Evolutionary conservation across 2,888 invertebrate genomes (phyloP).

Genomic region (Cerastoderma edule): DNA sequence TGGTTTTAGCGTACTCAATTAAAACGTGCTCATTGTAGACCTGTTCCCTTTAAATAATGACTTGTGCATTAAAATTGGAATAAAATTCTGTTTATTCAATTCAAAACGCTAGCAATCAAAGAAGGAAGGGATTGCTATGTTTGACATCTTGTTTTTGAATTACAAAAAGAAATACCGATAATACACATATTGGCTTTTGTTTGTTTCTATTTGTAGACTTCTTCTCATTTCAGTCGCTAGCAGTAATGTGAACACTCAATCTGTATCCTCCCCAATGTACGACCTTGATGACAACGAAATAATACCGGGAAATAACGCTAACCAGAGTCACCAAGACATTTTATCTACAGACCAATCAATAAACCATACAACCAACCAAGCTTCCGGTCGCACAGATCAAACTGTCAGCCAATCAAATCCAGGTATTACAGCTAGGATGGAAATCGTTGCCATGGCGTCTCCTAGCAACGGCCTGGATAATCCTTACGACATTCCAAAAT

Average conservation of each 20-base stretch:
- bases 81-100: too few species aligned
- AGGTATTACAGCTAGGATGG: conserved; percentile 5
- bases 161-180: too few species aligned
- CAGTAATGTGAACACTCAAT: background rate
- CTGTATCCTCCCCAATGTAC: conserved; percentile 8
- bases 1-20: too few species aligned
- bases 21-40: too few species aligned
- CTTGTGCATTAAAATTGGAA: too few species aligned
- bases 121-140: too few species aligned
- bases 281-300: background rate
- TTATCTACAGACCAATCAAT: background rate
- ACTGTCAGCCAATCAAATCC: background rate
- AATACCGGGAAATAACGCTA: too few species aligned
- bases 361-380: background rate
- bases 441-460: background rate
- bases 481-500: conserved; percentile 6
- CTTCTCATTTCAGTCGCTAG: conserved; percentile 4
- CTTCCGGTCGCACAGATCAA: background rate
- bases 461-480: background rate
- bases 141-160: too few species aligned
- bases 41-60: too few species aligned
- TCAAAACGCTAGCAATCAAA: too few species aligned
- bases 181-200: too few species aligned
- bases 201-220: background rate
- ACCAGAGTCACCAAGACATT: background rate